A percentile compares a stretch with the other conserved stretches of the same genome.
These are phyloP conservation scores for Cerastis rubricosa DNA, from an alignment of 2,888 invertebrate genomes.

Conservation along the genomic window DNA sequence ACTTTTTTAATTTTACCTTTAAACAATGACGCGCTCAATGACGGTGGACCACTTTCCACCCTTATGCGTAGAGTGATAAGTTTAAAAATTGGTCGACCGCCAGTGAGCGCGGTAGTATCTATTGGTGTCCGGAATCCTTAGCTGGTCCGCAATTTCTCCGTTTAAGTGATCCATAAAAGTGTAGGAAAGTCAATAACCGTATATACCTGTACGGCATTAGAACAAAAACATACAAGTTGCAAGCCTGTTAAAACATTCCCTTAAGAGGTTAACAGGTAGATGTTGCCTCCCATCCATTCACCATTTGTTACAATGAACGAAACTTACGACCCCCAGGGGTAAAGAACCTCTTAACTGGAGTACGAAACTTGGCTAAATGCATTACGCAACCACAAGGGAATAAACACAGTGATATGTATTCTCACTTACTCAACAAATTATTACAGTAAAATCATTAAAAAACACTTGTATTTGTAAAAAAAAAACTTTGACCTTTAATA, in stretches of 20 bases:
- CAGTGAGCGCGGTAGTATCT: no score
- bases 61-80: no score
- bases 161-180: background rate
- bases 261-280: constrained; percentile 16
- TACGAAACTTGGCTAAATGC: constrained; percentile 49
- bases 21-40: no score
- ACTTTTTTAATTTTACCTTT: no score
- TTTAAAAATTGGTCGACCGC: no score
- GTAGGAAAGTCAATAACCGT: background rate
- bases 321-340: constrained; percentile 32
- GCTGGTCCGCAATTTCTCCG: background rate
- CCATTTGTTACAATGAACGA: constrained; percentile 45
- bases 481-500: background rate
- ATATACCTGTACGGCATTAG: background rate
- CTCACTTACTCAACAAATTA: constrained; percentile 32
- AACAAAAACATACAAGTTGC: background rate
- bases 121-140: background rate
- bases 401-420: constrained; percentile 35
- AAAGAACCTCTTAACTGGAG: constrained; percentile 39
- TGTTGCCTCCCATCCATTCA: constrained; percentile 3
- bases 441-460: background rate
- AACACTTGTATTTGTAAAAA: background rate
- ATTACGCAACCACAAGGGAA: constrained; percentile 33
- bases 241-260: background rate
- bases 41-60: no score